Conservation (phyloP, 92 coral and sea anemone genomes). For the Phenganax stokvisi region DNA sequence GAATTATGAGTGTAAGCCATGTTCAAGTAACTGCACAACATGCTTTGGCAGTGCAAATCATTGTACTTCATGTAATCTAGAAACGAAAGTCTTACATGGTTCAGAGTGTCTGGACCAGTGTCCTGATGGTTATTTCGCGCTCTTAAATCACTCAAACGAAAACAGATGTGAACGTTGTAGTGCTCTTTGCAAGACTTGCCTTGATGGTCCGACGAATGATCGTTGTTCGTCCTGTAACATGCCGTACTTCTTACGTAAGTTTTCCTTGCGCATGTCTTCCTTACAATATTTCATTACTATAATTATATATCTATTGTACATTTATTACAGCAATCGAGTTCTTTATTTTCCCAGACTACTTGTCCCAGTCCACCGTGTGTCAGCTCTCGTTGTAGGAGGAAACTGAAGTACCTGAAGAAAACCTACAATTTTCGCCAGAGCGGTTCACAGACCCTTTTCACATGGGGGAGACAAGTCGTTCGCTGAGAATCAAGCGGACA, state of each 20-base stretch:
- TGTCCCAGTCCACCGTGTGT: no score
- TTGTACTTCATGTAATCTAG: not conserved
- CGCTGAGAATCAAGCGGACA: no score
- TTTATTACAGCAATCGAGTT: no score
- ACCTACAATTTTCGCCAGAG: no score
- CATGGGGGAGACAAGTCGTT: no score
- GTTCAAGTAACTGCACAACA: not conserved
- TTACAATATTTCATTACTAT: no score
- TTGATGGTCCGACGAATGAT: slow-evolving; percentile 43
- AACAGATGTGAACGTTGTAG: slow-evolving; percentile 61
- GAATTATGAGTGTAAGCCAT: not conserved
- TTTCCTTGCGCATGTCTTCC: no score
- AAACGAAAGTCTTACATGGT: not conserved
- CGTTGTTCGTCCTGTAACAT: slow-evolving; percentile 6
- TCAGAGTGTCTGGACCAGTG: slow-evolving; percentile 53
- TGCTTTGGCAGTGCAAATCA: not conserved
- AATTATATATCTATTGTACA: no score
- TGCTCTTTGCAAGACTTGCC: slow-evolving; percentile 68
- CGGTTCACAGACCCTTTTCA: no score
- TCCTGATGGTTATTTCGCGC: slow-evolving; percentile 63
- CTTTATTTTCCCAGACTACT: no score
- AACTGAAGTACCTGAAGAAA: no score
- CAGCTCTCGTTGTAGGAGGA: no score
- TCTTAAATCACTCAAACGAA: slow-evolving; percentile 45
- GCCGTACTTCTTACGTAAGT: slow-evolving; percentile 33